A percentile compares a stretch with the other conserved stretches of the same genome.
Evolutionary conservation across 2,113 vertebrate genomes (phyloP).

Genomic region (Mystacornis crossleyi): DNA sequence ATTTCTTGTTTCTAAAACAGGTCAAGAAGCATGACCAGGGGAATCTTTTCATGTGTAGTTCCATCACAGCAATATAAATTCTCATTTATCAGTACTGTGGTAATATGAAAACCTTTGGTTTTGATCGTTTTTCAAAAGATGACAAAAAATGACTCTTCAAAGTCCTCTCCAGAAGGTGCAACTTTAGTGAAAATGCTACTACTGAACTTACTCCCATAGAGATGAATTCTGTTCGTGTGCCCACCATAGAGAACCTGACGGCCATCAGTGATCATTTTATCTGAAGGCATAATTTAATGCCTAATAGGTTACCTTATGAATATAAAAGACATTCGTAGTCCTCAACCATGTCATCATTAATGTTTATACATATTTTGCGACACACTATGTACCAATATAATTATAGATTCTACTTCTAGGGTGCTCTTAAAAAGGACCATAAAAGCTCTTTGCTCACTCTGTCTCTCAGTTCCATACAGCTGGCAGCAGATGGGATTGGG

Average conservation of each 20-base stretch:
- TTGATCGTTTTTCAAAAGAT: slow-evolving; percentile 53
- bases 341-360: slow-evolving; percentile 24
- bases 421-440: slow-evolving; percentile 37
- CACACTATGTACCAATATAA: slow-evolving; percentile 40
- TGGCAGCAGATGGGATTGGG: neutral
- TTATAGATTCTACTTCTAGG: slow-evolving; percentile 39
- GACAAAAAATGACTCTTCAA: slow-evolving; percentile 45
- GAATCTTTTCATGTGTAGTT: slow-evolving; percentile 39
- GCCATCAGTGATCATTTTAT: slow-evolving; percentile 37
- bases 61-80: slow-evolving; percentile 44
- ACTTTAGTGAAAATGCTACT: slow-evolving; percentile 39
- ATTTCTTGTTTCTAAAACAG: slow-evolving; percentile 42
- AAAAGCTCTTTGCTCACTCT: slow-evolving; percentile 44
- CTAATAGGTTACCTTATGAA: slow-evolving; percentile 34
- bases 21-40: slow-evolving; percentile 25
- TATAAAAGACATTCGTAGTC: slow-evolving; percentile 32
- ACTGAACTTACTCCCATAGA: slow-evolving; percentile 29
- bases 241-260: slow-evolving; percentile 20
- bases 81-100: neutral
- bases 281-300: slow-evolving; percentile 38
- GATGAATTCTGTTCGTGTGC: slow-evolving; percentile 36
- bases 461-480: neutral
- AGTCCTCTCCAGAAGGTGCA: slow-evolving; percentile 45
- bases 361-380: slow-evolving; percentile 55
- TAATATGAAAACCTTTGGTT: slow-evolving; percentile 41